phyloP scores from a whole-genome alignment of 2,888 invertebrate genomes.

The Heliothis peltigera region DNA sequence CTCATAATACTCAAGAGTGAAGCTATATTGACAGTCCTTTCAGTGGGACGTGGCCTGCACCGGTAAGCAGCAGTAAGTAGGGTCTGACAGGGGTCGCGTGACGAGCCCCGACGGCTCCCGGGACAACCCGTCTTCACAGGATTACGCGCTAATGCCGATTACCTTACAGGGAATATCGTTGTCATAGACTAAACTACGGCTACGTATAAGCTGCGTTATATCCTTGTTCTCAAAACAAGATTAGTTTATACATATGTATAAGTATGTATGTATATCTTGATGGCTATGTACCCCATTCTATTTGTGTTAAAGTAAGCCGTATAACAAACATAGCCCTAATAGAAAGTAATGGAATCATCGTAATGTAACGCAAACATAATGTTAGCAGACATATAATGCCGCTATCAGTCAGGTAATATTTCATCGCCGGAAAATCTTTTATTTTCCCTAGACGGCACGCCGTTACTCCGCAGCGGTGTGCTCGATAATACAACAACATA shows the following conservation, averaged over 20 bases:
- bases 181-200: constrained; percentile 9
- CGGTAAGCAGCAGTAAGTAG: constrained; percentile 47
- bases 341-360: constrained; percentile 25
- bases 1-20: constrained; percentile 9
- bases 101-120: constrained; percentile 50
- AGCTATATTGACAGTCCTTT: constrained; percentile 25
- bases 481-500: constrained; percentile 35
- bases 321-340: not conserved
- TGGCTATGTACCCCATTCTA: not conserved
- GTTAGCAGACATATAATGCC: constrained; percentile 13
- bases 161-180: constrained; percentile 37
- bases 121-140: constrained; percentile 48
- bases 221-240: too few relatives aligned
- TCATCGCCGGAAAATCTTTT: not conserved
- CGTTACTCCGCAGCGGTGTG: constrained; percentile 15
- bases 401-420: constrained; percentile 15
- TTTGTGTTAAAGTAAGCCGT: not conserved
- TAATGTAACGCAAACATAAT: constrained; percentile 32
- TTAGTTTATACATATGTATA: too few relatives aligned
- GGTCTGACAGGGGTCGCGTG: constrained; percentile 56
- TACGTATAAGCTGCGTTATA: not conserved
- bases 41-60: constrained; percentile 40
- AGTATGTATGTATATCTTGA: not conserved
- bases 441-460: constrained; percentile 2
- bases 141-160: constrained; percentile 51